These are phyloP conservation scores for Acropora tenuis DNA, from an alignment of 64 coral and sea anemone genomes.

Conservation along the genomic window DNA sequence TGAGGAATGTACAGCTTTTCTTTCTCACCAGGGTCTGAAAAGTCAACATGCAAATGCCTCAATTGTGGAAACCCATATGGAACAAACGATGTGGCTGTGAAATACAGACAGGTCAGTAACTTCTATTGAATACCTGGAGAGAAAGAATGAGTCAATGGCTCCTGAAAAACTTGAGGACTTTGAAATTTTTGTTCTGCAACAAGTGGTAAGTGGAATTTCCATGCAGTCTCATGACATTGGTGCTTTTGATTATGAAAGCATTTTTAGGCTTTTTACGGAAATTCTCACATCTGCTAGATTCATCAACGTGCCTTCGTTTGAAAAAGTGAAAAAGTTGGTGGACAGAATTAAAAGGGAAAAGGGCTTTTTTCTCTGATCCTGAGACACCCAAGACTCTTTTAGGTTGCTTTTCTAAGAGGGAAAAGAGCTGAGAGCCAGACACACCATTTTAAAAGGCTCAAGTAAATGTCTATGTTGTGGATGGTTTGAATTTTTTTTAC, in stretches of 20 bases:
- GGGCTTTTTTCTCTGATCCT: slow-evolving; percentile 19
- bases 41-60: slow-evolving; percentile 48
- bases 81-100: background rate
- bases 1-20: slow-evolving; percentile 35
- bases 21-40: slow-evolving; percentile 10
- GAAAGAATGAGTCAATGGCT: slow-evolving; percentile 44
- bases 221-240: slow-evolving; percentile 3
- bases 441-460: slow-evolving; percentile 29
- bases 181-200: slow-evolving; percentile 55
- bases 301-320: slow-evolving; percentile 17
- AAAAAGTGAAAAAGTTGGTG: slow-evolving; percentile 32
- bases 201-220: slow-evolving; percentile 11
- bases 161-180: slow-evolving; percentile 48
- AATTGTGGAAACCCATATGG: slow-evolving; percentile 63
- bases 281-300: slow-evolving; percentile 32
- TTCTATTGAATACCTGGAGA: slow-evolving; percentile 27
- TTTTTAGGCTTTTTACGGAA: slow-evolving; percentile 33
- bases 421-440: too few species aligned
- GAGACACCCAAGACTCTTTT: slow-evolving; percentile 3
- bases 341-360: slow-evolving; percentile 33
- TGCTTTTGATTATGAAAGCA: slow-evolving; percentile 16
- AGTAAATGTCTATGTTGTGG: slow-evolving; percentile 37
- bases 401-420: background rate
- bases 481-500: slow-evolving; percentile 20
- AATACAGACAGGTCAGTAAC: slow-evolving; percentile 14